Evolutionary conservation across 2,113 vertebrate genomes (phyloP).

Genomic region (Antechinus stuartii): DNA sequence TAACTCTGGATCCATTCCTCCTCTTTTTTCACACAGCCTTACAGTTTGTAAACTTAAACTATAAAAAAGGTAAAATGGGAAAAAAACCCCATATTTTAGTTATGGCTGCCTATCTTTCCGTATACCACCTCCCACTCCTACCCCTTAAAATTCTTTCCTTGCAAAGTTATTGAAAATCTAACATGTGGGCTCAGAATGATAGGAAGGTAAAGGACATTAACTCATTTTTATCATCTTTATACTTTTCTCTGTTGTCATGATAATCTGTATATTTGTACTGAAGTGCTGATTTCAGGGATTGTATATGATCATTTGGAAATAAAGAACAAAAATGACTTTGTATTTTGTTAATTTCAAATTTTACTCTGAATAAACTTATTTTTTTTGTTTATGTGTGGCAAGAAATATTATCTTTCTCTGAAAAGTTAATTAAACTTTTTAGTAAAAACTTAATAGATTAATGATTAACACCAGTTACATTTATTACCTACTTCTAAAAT

Average conservation of each 20-base stretch:
- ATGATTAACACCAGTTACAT: background rate
- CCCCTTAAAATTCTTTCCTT: background rate
- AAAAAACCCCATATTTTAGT: background rate
- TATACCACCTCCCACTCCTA: no score
- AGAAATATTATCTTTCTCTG: background rate
- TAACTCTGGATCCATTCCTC: background rate
- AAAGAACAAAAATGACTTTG: background rate
- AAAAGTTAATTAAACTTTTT: background rate
- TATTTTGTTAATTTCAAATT: background rate
- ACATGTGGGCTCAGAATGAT: background rate
- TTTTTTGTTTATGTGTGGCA: background rate
- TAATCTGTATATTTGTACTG: background rate
- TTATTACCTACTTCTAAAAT: background rate
- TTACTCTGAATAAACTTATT: background rate
- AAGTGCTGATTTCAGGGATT: slow-evolving; percentile 1
- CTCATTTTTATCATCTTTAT: background rate
- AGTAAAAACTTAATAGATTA: background rate
- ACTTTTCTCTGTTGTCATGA: background rate
- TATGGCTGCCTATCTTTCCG: background rate
- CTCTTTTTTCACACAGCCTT: background rate
- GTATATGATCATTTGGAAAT: background rate
- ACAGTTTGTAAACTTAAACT: background rate
- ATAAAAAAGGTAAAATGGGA: background rate
- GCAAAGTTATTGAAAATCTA: background rate
- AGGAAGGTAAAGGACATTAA: background rate